These are phyloP conservation scores for Poeciliopsis infans DNA, from an alignment of 2,797 vertebrate genomes.

Conservation along the genomic window DNA sequence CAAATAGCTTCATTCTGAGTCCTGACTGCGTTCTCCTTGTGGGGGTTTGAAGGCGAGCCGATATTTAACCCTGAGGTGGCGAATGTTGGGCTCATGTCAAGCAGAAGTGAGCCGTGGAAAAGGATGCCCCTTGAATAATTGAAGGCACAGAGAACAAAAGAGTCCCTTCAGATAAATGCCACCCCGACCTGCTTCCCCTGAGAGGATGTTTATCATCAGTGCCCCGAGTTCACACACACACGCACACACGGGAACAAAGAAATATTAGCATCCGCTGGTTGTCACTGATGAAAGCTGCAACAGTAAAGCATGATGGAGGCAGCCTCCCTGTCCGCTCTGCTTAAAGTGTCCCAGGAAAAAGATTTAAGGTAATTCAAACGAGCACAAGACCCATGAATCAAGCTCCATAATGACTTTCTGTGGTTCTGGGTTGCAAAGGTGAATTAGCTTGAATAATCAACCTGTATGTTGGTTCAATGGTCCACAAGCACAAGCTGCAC, in stretches of 20 bases:
- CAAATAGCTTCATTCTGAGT: conserved; percentile 14
- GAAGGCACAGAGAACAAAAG: conserved; percentile 66
- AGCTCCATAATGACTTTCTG: background rate
- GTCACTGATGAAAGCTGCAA: conserved; percentile 11
- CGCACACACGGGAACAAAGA: conserved; percentile 18
- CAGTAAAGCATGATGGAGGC: conserved; percentile 16
- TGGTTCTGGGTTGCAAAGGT: background rate
- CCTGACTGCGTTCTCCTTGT: background rate
- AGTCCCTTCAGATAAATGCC: conserved; percentile 69
- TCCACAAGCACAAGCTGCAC: background rate
- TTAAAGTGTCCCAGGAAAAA: conserved; percentile 7
- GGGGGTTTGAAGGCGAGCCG: conserved; percentile 14
- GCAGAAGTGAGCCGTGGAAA: conserved; percentile 48
- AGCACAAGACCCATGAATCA: background rate
- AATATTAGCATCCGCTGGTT: conserved; percentile 32
- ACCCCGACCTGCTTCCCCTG: conserved; percentile 54
- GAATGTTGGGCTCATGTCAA: conserved; percentile 43
- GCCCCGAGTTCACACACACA: conserved; percentile 19
- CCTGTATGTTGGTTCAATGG: background rate
- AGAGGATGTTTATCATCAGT: conserved; percentile 67
- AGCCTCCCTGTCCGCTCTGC: background rate
- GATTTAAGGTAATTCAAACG: background rate
- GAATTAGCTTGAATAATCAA: background rate
- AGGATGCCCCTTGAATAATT: conserved; percentile 72
- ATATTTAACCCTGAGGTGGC: conserved; percentile 57